These are phyloP conservation scores for Metacarcinus magister DNA, from an alignment of 2,888 invertebrate species.

Conservation along the genomic window DNA sequence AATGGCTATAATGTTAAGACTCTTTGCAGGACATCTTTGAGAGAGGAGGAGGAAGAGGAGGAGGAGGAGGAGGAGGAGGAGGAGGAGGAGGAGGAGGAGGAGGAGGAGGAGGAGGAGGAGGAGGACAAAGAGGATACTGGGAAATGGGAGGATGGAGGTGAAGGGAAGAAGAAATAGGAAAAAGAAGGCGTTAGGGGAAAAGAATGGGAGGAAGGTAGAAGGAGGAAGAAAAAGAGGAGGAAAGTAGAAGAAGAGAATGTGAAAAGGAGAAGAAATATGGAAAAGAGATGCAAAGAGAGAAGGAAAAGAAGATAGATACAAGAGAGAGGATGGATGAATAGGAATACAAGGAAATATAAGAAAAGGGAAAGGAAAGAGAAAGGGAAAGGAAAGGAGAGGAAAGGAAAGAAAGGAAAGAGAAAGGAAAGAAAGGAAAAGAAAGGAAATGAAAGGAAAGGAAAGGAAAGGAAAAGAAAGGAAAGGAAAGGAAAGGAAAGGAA, in stretches of 20 bases:
- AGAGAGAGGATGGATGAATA: not conserved
- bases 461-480: not conserved
- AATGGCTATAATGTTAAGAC: conserved; percentile 17
- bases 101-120: not conserved
- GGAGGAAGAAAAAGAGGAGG: not conserved
- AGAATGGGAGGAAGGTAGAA: not conserved
- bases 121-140: not conserved
- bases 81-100: not conserved
- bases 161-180: not conserved
- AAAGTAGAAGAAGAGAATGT: not conserved
- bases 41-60: not conserved
- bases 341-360: not conserved
- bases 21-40: not conserved
- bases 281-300: not conserved
- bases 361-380: not conserved
- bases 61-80: not conserved
- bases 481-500: not conserved
- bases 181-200: not conserved
- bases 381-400: not conserved
- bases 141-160: not conserved
- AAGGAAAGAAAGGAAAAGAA: not conserved
- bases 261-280: too few species aligned
- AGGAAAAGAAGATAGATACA: not conserved
- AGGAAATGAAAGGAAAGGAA: not conserved
- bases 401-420: not conserved